phyloP scores from a whole-genome alignment of 2,888 invertebrate genomes.

The Phyto melanocephala region DNA sequence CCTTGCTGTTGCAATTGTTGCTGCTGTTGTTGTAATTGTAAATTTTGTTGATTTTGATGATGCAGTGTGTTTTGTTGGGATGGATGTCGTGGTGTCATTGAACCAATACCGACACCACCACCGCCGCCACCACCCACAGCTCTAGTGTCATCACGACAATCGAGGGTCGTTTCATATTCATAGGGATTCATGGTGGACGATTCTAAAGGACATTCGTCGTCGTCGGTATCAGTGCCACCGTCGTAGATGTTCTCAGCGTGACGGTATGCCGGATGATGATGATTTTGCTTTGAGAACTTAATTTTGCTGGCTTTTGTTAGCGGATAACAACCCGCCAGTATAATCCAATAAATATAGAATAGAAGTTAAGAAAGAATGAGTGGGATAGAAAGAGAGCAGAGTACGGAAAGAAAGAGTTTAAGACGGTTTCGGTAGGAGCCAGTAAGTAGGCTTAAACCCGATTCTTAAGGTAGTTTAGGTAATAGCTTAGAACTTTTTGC shows the following conservation, averaged over 20 bases:
- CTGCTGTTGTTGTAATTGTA: constrained; percentile 71
- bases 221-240: constrained; percentile 78
- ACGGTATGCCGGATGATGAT: constrained; percentile 76
- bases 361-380: not conserved
- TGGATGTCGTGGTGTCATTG: constrained; percentile 61
- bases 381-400: too few species aligned
- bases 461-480: too few species aligned
- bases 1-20: constrained; percentile 64
- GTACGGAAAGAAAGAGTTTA: too few species aligned
- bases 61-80: constrained; percentile 73
- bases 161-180: constrained; percentile 79
- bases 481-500: too few species aligned
- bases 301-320: constrained; percentile 74
- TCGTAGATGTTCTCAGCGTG: constrained; percentile 77
- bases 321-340: constrained; percentile 54
- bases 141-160: constrained; percentile 77
- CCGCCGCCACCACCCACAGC: constrained; percentile 70
- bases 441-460: too few species aligned
- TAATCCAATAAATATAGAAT: constrained; percentile 7
- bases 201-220: constrained; percentile 78
- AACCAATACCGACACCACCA: constrained; percentile 57
- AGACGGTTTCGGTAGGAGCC: too few species aligned
- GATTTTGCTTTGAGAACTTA: constrained; percentile 77
- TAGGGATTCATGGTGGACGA: constrained; percentile 78
- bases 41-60: constrained; percentile 75